Evolutionary conservation across 2,113 vertebrate species (phyloP), one percentile per base, ranked within the genome.

Genomic region (Oncorhynchus clarkii): DNA sequence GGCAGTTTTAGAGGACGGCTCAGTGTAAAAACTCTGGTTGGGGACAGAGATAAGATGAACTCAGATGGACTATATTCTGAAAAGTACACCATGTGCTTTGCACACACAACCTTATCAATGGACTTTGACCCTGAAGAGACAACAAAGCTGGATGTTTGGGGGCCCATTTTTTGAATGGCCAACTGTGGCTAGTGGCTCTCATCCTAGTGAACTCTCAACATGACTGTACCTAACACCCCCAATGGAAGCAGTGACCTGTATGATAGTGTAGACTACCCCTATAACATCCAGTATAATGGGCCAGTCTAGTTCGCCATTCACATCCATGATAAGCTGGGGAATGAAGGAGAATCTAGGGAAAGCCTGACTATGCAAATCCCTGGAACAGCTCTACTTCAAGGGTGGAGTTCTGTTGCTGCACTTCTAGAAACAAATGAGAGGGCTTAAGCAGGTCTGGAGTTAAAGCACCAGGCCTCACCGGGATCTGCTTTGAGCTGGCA

Each of bases 391-490:
- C 31, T 14, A 67, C 12, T 18, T 75, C 49, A 14, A 67, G 54
- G 65, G 27, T 27, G 18, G 72, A 67, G 73, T 3, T 54, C 14
- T 13, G 26, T 45, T 57, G 65, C 12, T 14, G 20, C 29, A 29
- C 29, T 39, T 68, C 5, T 31, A 20, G 31, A 60, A 60, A 68
- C 68, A 49, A 65, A 34, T 29, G 74, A 76, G 68, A 71, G 18
- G 9, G 8, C 31, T 45, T 45, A 45, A 45, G 39, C 39, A 45
- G 39, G 39, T 65, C 26, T 65, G 34, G 62, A 34, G 7, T 49
- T 1, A 39, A 54, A 65, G 34, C 72, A 22, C 3, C 14, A 18
- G 12, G 27, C 22, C 57, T 13, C 57, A 22, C 27, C 2, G 29
- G 31, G 57, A 18, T 39, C 71, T 12, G 14, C 14, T 51, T 51